Conservation (phyloP, 2,888 invertebrate species). For the Pheosia gnoma region DNA sequence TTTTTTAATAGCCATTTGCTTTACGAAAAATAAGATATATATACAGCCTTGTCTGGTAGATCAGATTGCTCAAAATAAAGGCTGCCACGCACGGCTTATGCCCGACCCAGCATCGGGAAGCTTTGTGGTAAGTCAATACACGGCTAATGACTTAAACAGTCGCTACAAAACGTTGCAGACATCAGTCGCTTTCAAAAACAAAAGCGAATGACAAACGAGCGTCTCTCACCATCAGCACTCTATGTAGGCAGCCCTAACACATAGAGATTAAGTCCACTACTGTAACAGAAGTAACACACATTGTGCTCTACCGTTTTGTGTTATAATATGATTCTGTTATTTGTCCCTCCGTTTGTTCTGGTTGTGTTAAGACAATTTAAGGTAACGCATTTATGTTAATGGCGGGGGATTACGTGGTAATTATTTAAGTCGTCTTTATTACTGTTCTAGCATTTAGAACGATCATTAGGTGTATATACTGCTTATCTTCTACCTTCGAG, state of each 20-base stretch:
- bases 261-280: constrained; percentile 53
- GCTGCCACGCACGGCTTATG: too few relatives aligned
- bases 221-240: constrained; percentile 1
- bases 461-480: too few relatives aligned
- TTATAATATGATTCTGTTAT: constrained; percentile 34
- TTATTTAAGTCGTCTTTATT: constrained; percentile 2
- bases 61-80: too few relatives aligned
- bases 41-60: too few relatives aligned
- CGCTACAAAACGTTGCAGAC: neutral
- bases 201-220: constrained; percentile 7
- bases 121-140: neutral
- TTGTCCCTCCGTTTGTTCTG: constrained; percentile 26
- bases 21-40: too few relatives aligned
- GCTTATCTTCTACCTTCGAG: too few relatives aligned
- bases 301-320: constrained; percentile 51
- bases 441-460: neutral
- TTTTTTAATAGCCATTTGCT: too few relatives aligned
- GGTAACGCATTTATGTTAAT: constrained; percentile 24
- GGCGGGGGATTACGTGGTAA: constrained; percentile 28
- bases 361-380: constrained; percentile 17
- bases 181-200: neutral
- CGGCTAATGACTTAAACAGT: neutral
- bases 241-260: constrained; percentile 9
- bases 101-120: too few relatives aligned
- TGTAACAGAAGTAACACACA: constrained; percentile 66